Percentiles rank a stretch among this genome's conserved stretches.
These are phyloP conservation scores for Crax fasciolata DNA, from an alignment of 2,797 vertebrate genomes.

Conservation along the genomic window DNA sequence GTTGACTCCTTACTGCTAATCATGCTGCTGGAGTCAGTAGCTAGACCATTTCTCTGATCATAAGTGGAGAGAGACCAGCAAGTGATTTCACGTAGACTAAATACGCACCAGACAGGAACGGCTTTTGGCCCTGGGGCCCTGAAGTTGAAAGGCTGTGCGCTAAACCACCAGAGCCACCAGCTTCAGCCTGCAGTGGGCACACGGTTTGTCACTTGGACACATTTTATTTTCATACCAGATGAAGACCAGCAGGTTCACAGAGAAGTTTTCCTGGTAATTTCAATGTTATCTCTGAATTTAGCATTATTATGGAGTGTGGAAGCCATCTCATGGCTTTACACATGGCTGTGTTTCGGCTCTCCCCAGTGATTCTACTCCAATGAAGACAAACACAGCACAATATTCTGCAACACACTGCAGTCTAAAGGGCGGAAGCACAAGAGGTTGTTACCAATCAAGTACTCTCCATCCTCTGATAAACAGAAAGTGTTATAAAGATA, in stretches of 20 bases:
- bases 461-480: neutral
- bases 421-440: neutral
- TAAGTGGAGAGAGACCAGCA: neutral
- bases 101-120: neutral
- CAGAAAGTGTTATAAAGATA: neutral
- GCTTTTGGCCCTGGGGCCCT: neutral
- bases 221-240: neutral
- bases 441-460: neutral
- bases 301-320: neutral
- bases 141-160: neutral
- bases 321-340: neutral
- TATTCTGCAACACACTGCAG: neutral
- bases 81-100: neutral
- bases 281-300: neutral
- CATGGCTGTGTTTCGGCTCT: neutral
- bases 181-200: neutral
- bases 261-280: neutral
- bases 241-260: neutral
- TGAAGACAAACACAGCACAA: neutral
- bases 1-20: neutral
- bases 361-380: neutral
- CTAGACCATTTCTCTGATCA: neutral
- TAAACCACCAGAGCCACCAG: neutral
- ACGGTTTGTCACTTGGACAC: neutral
- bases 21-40: neutral